phyloP scores from a whole-genome alignment of 2,888 invertebrate genomes.

The Hypercompe scribonia region DNA sequence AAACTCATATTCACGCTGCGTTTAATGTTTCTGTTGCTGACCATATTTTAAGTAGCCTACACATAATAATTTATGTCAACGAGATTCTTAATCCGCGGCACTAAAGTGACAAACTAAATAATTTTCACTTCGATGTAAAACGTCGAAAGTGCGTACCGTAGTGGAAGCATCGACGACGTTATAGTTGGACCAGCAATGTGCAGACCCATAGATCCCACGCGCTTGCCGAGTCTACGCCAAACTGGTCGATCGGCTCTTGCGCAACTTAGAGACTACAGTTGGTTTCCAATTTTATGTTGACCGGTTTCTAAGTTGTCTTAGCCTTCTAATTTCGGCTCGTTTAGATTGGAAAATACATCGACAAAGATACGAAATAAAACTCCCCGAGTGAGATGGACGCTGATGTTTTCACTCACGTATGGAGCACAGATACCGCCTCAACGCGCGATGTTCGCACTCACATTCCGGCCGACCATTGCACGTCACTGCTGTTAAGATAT shows the following conservation, averaged over 20 bases:
- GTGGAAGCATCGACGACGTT: constrained; percentile 38
- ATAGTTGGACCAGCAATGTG: constrained; percentile 19
- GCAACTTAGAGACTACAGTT: constrained; percentile 83
- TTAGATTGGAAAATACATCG: constrained; percentile 84
- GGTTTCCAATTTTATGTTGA: constrained; percentile 87
- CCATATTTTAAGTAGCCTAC: constrained; percentile 65
- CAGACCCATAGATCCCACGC: constrained; percentile 79
- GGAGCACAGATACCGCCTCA: constrained; percentile 31
- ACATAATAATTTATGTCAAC: constrained; percentile 78
- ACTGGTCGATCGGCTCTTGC: constrained; percentile 82
- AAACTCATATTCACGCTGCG: constrained; percentile 34
- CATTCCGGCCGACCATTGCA: constrained; percentile 55
- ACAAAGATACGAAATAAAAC: constrained; percentile 64
- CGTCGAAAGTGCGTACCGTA: constrained; percentile 59
- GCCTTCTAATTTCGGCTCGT: constrained; percentile 86
- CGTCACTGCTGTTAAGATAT: constrained; percentile 50
- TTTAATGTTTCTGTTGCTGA: constrained; percentile 60
- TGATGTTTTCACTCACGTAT: constrained; percentile 59
- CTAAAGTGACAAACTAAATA: constrained; percentile 76
- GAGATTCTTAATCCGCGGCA: constrained; percentile 78
- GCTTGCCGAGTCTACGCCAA: constrained; percentile 69
- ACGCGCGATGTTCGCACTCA: constrained; percentile 40
- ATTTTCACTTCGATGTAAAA: constrained; percentile 59
- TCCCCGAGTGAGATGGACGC: constrained; percentile 52
- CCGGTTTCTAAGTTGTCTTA: constrained; percentile 84